Percentiles rank a stretch among this genome's conserved stretches.
Conservation (phyloP, 2,888 invertebrate genomes). For the Drosophila neotestacea region DNA sequence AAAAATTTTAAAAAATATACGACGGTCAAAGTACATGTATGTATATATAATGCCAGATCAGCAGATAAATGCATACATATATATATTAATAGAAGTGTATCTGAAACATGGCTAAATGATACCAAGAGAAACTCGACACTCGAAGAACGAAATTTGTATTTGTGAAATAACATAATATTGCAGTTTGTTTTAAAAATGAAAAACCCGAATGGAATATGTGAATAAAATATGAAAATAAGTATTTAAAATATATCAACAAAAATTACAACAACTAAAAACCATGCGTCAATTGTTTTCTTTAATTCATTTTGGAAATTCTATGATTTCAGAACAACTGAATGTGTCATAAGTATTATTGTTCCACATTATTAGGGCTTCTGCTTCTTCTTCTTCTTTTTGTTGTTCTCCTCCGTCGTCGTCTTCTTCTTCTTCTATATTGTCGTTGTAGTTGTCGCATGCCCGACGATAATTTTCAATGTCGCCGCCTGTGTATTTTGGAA, state of each 20-base stretch:
- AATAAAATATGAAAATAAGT: slow-evolving; percentile 76
- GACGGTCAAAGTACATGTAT: slow-evolving; percentile 17
- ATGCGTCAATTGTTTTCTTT: slow-evolving; percentile 7
- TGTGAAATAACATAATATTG: slow-evolving; percentile 79
- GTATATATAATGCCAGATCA: slow-evolving; percentile 19
- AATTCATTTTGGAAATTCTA: slow-evolving; percentile 1
- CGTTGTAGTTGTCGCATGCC: slow-evolving; percentile 17
- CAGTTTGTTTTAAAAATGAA: slow-evolving; percentile 76
- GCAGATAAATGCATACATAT: slow-evolving; percentile 37
- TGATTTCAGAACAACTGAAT: slow-evolving; percentile 7
- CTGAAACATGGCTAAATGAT: slow-evolving; percentile 26
- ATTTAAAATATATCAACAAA: slow-evolving; percentile 76
- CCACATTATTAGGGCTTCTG: slow-evolving; percentile 8
- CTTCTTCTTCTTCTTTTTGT: background rate
- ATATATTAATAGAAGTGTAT: slow-evolving; percentile 33
- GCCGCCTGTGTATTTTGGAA: slow-evolving; percentile 68
- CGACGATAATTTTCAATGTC: slow-evolving; percentile 77
- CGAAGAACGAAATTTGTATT: slow-evolving; percentile 60
- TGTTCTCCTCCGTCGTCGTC: background rate
- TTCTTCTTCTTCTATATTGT: slow-evolving; percentile 7
- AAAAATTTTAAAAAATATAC: slow-evolving; percentile 35
- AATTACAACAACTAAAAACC: slow-evolving; percentile 58
- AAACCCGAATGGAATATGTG: slow-evolving; percentile 70
- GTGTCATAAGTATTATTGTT: slow-evolving; percentile 21
- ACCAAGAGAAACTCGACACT: slow-evolving; percentile 53